Evolutionary conservation across 2,113 vertebrate species (phyloP).

Genomic region (Ameiurus melas): DNA sequence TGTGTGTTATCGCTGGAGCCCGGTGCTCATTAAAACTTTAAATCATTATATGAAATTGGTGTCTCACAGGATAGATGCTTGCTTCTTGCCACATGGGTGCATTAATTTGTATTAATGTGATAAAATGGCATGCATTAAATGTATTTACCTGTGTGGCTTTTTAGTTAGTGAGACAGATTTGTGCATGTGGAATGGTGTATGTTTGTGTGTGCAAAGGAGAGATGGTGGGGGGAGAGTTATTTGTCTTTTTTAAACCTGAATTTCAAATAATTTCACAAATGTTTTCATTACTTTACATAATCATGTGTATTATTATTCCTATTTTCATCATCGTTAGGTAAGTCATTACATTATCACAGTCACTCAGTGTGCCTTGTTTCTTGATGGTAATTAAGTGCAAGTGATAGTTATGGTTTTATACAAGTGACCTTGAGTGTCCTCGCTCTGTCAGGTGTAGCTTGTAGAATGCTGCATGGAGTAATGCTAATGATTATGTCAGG

Average conservation of each 20-base stretch:
- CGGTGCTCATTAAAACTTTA: slow-evolving; percentile 47
- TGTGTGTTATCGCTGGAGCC: slow-evolving; percentile 16
- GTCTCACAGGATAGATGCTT: slow-evolving; percentile 26
- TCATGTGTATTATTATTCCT: slow-evolving; percentile 5
- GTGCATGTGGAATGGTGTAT: neutral
- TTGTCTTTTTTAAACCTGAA: neutral
- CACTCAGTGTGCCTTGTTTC: neutral
- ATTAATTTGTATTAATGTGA: slow-evolving; percentile 25
- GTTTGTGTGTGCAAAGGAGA: neutral
- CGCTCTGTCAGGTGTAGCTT: slow-evolving; percentile 16
- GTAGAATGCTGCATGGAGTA: neutral
- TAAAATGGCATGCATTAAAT: slow-evolving; percentile 34
- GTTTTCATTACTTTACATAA: neutral
- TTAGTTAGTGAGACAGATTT: slow-evolving; percentile 18
- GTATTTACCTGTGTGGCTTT: slow-evolving; percentile 16
- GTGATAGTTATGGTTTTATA: neutral
- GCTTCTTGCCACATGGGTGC: slow-evolving; percentile 31
- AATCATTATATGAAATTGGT: slow-evolving; percentile 40
- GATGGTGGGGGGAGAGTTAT: neutral
- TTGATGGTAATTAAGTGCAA: neutral
- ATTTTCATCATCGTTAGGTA: neutral
- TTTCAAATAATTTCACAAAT: neutral
- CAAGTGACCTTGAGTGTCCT: slow-evolving; percentile 11
- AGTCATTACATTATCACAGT: neutral
- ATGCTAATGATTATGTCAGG: slow-evolving; percentile 2